These are phyloP conservation scores for Homarus americanus DNA, from an alignment of 1,140 invertebrate species.

Conservation along the genomic window DNA sequence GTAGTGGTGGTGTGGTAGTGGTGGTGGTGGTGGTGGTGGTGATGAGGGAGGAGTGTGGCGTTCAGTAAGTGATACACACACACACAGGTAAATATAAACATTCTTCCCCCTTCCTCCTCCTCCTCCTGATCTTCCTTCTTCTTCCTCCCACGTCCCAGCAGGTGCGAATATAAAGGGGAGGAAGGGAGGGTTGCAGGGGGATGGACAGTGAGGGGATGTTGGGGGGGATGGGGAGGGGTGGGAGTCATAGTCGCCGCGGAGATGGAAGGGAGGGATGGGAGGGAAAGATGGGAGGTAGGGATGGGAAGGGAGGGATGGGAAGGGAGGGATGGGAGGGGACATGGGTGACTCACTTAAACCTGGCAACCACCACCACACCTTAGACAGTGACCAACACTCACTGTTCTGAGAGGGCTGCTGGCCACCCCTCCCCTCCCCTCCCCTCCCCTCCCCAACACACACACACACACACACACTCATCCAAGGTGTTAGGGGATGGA, in stretches of 20 bases:
- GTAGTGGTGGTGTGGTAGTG: neutral
- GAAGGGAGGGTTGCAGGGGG: no score
- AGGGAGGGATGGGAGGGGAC: neutral
- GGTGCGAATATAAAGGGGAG: neutral
- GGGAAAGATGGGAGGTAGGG: neutral
- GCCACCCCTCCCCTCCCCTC: no score
- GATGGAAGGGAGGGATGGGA: neutral
- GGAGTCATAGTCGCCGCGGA: no score
- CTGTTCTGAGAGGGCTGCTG: no score
- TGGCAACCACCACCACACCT: neutral
- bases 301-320: neutral
- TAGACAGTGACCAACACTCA: conserved; percentile 8
- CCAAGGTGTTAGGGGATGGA: no score
- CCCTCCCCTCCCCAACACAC: no score
- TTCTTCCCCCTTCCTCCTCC: neutral
- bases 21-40: neutral
- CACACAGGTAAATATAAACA: conserved; percentile 23
- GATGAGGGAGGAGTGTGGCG: neutral
- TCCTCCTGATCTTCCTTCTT: neutral
- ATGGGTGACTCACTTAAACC: conserved; percentile 6
- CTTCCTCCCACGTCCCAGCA: neutral
- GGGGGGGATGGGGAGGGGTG: neutral
- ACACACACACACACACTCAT: no score
- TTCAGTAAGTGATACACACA: neutral
- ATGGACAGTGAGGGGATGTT: neutral